Base-by-base conservation (phyloP, 2,888 invertebrate genomes). In the Halocaridina rubra region DNA sequence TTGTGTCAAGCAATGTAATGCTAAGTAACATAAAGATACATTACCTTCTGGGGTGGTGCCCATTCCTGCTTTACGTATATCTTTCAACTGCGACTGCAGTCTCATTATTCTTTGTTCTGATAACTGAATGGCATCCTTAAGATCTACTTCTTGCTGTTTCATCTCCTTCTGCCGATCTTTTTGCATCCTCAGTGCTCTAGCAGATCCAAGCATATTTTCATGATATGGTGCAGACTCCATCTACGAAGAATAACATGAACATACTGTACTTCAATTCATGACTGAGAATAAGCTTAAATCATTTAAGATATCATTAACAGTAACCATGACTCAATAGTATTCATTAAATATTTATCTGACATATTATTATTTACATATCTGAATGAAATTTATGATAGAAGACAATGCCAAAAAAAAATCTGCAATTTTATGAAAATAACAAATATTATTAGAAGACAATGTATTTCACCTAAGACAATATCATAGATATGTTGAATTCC, bases 1-100 rank as follows among this genome's bases (percentile, higher is more conserved):
- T n/a, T n/a, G n/a, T n/a, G n/a, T n/a, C n/a, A n/a, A n/a, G n/a
- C n/a, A n/a, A n/a, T n/a, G n/a, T n/a, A n/a, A n/a, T n/a, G n/a
- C n/a, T n/a, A n/a, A n/a, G n/a, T n/a, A n/a, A n/a, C n/a, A n/a
- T n/a, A n/a, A n/a, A n/a, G n/a, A n/a, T n/a, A n/a, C n/a, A 32
- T 53, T 89, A 92, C 93, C 93, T 90, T 94, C 93, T 0, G 94
- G 93, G 0, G 93, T 93, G 5, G 94, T 92, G 46, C 93, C 93
- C 0, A 92, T 91, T 72, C 92, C 92, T 1, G 93, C 92, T 86
- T 93, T 92, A 61, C 92, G 91, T 39, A 93, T 90, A 80, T 93
- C 93, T 86, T 93, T 93, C 69, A 96, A 91, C 90, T 95, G 94
- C 88, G 94, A 93, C 89, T 95, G 94, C 64, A 96, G 90, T 88